Evolutionary conservation across 1,140 invertebrate species (phyloP).

Genomic region (Drosophila equinoxialis): DNA sequence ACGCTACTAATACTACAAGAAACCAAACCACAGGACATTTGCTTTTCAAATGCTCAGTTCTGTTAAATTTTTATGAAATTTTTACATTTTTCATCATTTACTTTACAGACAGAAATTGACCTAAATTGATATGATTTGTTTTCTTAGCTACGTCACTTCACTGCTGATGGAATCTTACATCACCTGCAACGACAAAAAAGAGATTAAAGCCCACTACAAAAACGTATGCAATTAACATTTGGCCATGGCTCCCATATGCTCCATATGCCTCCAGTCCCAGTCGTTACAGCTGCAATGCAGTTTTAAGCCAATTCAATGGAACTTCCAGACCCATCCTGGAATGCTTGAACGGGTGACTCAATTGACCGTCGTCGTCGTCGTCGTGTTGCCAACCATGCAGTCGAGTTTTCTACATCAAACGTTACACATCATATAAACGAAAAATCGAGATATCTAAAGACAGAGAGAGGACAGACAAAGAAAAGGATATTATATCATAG

Average conservation of each 20-base stretch:
- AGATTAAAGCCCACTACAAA: background rate
- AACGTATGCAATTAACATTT: slow-evolving; percentile 12
- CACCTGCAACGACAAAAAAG: background rate
- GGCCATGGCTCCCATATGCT: slow-evolving; percentile 20
- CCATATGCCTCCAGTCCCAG: background rate
- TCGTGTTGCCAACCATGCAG: slow-evolving; percentile 33
- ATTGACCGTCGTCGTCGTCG: slow-evolving; percentile 11
- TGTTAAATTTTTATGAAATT: too few relatives aligned
- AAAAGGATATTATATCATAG: slow-evolving; percentile 19
- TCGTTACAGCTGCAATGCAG: slow-evolving; percentile 20
- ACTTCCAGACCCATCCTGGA: slow-evolving; percentile 36
- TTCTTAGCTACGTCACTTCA: background rate
- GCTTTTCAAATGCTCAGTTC: too few relatives aligned
- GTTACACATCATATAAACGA: slow-evolving; percentile 17
- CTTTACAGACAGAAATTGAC: background rate
- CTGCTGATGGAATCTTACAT: background rate
- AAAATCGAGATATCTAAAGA: background rate
- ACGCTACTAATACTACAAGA: too few relatives aligned
- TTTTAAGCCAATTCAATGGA: slow-evolving; percentile 44
- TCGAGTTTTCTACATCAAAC: slow-evolving; percentile 58
- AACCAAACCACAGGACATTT: too few relatives aligned
- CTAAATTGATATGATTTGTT: background rate
- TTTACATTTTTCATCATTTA: too few relatives aligned
- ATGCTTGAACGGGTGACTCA: slow-evolving; percentile 45
- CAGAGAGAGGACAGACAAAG: background rate